Evolutionary conservation across 2,797 vertebrate species (phyloP), one percentile per base, ranked within the genome.

Genomic region (Carduelis carduelis): DNA sequence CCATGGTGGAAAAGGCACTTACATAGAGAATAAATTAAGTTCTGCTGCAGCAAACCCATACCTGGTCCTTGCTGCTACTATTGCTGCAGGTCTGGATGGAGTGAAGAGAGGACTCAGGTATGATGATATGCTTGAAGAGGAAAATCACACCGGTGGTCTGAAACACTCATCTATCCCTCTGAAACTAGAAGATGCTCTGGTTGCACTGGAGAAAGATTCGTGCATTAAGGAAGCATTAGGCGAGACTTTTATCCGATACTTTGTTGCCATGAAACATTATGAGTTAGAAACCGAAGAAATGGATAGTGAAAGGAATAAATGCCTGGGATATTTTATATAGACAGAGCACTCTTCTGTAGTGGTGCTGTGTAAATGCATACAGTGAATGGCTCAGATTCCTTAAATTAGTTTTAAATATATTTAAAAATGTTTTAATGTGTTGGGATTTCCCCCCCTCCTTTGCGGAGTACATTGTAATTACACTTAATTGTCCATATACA

Each of bases 281-380:
- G 99, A 99, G 95, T 98, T 99, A 83, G 99, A 99, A 97, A 99
- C 98, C 5, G 98, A 99, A 97, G 98, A 99, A 96, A 95, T 98
- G 82, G 98, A 99, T 66, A 97, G 98, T 0, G 99, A 99, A 93
- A 98, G 98, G 77, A 99, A 99, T 96, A 99, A 99, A 96, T 99
- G 99, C 95, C 96, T 99, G 68, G 99, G 99, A 50, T 99, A 99
- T 96, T 99, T 99, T 90, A 99, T 99, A 95, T 99, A 99, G 96
- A 90, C 53, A 30, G 44, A 59, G 7, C 14, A 21, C 7, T 50
- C 24, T 83, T 81, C 39, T 88, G 55, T 60, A 66, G 69, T 81
- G 77, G 20, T 93, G 93, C 39, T 44, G 87, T 96, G 92, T 76
- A 88, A 83, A 72, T 22, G 32, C 18, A 39, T 89, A 83, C 17